Conservation (phyloP, 2,797 vertebrate species). For the Thunnus albacares region DNA sequence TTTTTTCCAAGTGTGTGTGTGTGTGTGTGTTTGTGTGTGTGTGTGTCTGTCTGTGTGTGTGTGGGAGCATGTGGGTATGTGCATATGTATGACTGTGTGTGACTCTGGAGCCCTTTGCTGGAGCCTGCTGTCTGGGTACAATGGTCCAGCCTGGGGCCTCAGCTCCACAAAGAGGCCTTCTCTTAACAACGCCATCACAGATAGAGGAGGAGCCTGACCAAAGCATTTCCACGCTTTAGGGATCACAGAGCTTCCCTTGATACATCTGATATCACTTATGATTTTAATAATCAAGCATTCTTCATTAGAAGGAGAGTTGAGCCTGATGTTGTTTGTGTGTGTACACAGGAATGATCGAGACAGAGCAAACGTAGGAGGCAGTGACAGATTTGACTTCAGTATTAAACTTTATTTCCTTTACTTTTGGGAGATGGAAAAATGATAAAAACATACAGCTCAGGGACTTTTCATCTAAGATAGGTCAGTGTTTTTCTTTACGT, state of each 20-base stretch:
- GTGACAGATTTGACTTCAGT: conserved; percentile 72
- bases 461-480: conserved; percentile 87
- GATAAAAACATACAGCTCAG: conserved; percentile 89
- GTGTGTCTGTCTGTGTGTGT: conserved; percentile 39
- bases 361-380: conserved; percentile 47
- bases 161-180: conserved; percentile 84
- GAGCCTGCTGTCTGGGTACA: conserved; percentile 83
- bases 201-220: conserved; percentile 82
- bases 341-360: conserved; percentile 1
- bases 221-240: conserved; percentile 81
- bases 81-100: conserved; percentile 74
- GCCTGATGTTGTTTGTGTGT: conserved; percentile 41
- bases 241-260: conserved; percentile 81
- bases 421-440: conserved; percentile 89
- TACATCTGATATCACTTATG: conserved; percentile 83
- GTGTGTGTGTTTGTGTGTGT: conserved; percentile 58
- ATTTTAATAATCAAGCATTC: conserved; percentile 77
- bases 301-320: conserved; percentile 57
- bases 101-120: conserved; percentile 72
- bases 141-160: conserved; percentile 80
- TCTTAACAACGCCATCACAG: conserved; percentile 81
- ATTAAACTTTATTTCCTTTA: conserved; percentile 90
- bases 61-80: conserved; percentile 61
- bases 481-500: conserved; percentile 86
- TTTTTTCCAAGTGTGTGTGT: conserved; percentile 12